These are phyloP conservation scores for Notothenia rossii DNA, from an alignment of 2,113 vertebrate genomes.

Conservation along the genomic window DNA sequence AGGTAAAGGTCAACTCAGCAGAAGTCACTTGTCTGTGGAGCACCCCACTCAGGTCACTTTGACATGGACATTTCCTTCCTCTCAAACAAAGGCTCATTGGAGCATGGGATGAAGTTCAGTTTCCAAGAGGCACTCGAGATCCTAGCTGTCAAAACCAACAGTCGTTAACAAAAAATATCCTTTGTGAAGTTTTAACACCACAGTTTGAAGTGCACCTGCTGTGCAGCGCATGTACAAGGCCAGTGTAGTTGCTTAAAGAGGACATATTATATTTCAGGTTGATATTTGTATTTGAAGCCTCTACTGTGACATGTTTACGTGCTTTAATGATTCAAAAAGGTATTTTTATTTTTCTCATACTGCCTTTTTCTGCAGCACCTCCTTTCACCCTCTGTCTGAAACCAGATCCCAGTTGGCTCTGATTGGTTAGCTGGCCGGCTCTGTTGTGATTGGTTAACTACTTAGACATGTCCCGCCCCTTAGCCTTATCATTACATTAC, in stretches of 20 bases:
- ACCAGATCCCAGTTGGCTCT: too few relatives aligned
- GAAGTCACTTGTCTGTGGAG: slow-evolving; percentile 43
- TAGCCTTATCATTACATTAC: too few relatives aligned
- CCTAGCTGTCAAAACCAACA: background rate
- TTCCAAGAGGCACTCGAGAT: background rate
- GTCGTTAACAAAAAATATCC: background rate
- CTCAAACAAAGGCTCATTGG: background rate
- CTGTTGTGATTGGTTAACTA: too few relatives aligned
- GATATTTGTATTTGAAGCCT: too few relatives aligned
- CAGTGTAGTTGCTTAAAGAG: background rate
- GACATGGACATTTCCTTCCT: slow-evolving; percentile 6
- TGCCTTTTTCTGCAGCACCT: too few relatives aligned
- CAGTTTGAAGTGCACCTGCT: background rate
- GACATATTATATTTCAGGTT: too few relatives aligned
- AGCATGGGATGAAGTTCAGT: background rate
- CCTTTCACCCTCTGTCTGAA: too few relatives aligned
- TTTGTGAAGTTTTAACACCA: background rate
- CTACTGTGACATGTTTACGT: too few relatives aligned
- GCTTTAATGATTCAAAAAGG: too few relatives aligned
- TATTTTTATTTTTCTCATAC: too few relatives aligned
- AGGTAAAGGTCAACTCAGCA: slow-evolving; percentile 72
- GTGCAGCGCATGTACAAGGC: background rate
- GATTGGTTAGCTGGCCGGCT: too few relatives aligned
- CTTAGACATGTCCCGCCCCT: background rate
- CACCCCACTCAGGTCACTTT: background rate